Percentiles rank a stretch among this genome's conserved stretches.
These are phyloP conservation scores for Allophyes oxyacanthae DNA, from an alignment of 2,888 invertebrate genomes.

Conservation along the genomic window DNA sequence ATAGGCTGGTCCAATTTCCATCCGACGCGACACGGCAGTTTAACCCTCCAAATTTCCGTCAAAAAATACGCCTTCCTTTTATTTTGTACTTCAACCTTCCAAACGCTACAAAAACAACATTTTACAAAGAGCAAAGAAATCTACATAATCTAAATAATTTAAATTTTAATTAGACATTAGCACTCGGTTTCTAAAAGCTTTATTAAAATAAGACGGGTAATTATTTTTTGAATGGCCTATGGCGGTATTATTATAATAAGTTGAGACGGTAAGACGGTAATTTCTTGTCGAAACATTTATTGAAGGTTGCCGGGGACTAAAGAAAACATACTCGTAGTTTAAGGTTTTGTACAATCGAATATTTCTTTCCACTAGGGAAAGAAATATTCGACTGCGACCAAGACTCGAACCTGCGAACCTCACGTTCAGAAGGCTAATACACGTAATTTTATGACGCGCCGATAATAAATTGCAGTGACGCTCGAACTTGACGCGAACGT, in stretches of 20 bases:
- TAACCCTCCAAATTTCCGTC: background rate
- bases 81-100: slow-evolving; percentile 14
- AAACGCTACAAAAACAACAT: slow-evolving; percentile 23
- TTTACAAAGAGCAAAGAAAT: slow-evolving; percentile 32
- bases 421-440: too few relatives aligned
- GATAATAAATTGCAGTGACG: too few relatives aligned
- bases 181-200: slow-evolving; percentile 30
- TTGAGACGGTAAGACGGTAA: slow-evolving; percentile 4
- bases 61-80: slow-evolving; percentile 13
- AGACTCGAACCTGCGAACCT: too few relatives aligned
- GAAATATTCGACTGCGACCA: too few relatives aligned
- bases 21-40: background rate
- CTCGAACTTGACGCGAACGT: too few relatives aligned
- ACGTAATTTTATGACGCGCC: too few relatives aligned
- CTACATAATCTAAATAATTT: slow-evolving; percentile 54
- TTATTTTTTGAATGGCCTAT: slow-evolving; percentile 41
- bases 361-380: too few relatives aligned
- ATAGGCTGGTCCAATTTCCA: slow-evolving; percentile 3
- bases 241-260: slow-evolving; percentile 7
- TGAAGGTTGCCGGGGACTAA: slow-evolving; percentile 13
- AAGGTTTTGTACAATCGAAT: too few relatives aligned
- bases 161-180: slow-evolving; percentile 54
- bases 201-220: slow-evolving; percentile 33
- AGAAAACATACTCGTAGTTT: background rate
- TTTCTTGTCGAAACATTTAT: slow-evolving; percentile 19